phyloP scores from a whole-genome alignment of 2,797 vertebrate genomes.

The Hoplostethus atlanticus region DNA sequence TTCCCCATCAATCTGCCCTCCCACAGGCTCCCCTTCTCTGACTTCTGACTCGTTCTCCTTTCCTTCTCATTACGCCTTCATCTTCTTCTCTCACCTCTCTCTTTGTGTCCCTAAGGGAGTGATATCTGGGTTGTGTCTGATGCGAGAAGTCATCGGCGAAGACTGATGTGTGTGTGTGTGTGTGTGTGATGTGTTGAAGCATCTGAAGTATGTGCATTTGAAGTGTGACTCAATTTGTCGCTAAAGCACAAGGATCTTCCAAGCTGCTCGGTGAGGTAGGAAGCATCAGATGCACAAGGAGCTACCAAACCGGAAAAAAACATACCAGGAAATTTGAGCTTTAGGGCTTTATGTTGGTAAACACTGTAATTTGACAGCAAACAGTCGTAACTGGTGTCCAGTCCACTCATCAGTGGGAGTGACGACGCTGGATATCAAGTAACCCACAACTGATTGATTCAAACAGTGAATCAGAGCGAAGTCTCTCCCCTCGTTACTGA shows the following conservation, averaged over 20 bases:
- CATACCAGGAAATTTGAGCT: not conserved
- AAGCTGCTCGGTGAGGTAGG: not conserved
- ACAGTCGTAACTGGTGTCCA: no score
- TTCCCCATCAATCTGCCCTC: conserved; percentile 8
- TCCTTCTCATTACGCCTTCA: conserved; percentile 11
- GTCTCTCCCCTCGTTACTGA: no score
- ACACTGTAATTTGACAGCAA: no score
- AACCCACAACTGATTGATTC: no score
- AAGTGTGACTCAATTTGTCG: conserved; percentile 12
- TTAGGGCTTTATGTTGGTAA: no score
- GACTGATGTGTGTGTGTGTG: conserved; percentile 15
- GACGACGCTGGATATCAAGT: not conserved
- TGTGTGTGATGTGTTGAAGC: conserved; percentile 1
- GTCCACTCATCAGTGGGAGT: no score
- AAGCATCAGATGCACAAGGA: not conserved
- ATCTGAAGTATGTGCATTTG: conserved; percentile 12
- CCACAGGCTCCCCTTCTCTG: not conserved
- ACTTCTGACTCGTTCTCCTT: not conserved
- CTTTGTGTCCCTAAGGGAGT: not conserved
- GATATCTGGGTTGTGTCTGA: not conserved
- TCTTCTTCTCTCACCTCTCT: not conserved
- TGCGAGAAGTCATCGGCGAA: conserved; percentile 12
- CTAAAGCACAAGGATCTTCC: conserved; percentile 6
- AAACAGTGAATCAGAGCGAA: not conserved
- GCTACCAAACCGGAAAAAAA: no score